These are phyloP conservation scores for Pseudomyrmex sp. DNA, from an alignment of 1,140 invertebrate genomes.

Conservation along the genomic window DNA sequence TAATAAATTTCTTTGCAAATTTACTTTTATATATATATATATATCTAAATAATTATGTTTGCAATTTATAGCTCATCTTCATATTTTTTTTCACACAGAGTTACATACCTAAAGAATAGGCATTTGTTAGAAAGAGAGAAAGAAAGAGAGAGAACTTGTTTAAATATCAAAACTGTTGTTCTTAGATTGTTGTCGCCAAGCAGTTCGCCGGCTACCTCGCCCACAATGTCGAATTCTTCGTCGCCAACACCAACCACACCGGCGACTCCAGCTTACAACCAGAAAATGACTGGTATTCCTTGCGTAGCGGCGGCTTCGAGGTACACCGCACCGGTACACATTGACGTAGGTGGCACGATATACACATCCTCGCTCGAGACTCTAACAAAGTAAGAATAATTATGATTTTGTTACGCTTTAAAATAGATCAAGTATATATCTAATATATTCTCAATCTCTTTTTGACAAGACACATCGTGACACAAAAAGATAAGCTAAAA, in stretches of 20 bases:
- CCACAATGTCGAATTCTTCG: conserved; percentile 89
- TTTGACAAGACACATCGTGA: too few species aligned
- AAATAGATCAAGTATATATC: background rate
- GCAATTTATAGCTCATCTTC: conserved; percentile 9
- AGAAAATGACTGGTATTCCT: conserved; percentile 94
- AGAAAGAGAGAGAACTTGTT: conserved; percentile 11
- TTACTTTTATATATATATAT: conserved; percentile 5
- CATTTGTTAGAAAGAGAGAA: too few species aligned
- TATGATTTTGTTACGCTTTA: background rate
- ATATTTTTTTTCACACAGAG: conserved; percentile 9
- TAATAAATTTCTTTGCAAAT: conserved; percentile 13
- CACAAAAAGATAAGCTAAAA: background rate
- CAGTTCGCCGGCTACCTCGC: conserved; percentile 89
- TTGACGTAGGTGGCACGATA: conserved; percentile 98
- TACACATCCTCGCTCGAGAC: conserved; percentile 98
- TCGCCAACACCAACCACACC: conserved; percentile 87
- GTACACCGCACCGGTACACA: conserved; percentile 98
- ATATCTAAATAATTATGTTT: background rate
- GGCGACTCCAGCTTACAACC: conserved; percentile 85
- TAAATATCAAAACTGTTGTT: conserved; percentile 74
- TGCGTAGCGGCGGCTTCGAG: conserved; percentile 96
- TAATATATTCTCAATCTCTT: too few species aligned
- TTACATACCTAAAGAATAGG: background rate
- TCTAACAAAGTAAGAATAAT: conserved; percentile 93
- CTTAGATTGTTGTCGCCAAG: conserved; percentile 88